These are phyloP conservation scores for Odontocerum albicorne DNA, from an alignment of 2,888 invertebrate species.

Conservation along the genomic window DNA sequence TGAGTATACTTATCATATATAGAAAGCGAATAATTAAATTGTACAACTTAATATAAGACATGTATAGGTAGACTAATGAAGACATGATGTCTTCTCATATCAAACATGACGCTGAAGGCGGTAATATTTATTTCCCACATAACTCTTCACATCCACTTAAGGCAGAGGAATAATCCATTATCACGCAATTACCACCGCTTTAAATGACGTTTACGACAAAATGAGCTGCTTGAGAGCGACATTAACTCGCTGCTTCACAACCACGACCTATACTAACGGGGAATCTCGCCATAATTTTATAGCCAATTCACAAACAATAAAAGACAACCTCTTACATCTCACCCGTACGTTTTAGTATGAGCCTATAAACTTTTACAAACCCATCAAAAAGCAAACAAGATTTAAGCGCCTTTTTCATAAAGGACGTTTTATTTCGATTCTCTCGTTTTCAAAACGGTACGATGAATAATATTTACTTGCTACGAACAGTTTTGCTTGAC, in stretches of 20 bases:
- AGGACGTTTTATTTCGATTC: background rate
- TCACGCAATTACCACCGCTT: constrained; percentile 1
- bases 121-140: too few species aligned
- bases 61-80: too few species aligned
- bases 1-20: too few species aligned
- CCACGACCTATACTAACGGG: constrained; percentile 21
- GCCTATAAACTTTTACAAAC: background rate
- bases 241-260: constrained; percentile 12
- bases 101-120: too few species aligned
- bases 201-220: constrained; percentile 14
- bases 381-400: background rate
- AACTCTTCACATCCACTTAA: too few species aligned
- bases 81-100: too few species aligned
- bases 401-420: constrained; percentile 7
- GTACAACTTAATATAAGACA: too few species aligned
- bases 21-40: too few species aligned
- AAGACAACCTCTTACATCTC: constrained; percentile 47
- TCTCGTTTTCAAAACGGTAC: background rate
- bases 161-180: too few species aligned
- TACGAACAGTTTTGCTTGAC: constrained; percentile 43
- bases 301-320: constrained; percentile 63
- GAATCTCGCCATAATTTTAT: constrained; percentile 52
- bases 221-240: constrained; percentile 12
- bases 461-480: background rate
- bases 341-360: constrained; percentile 12